Evolutionary conservation across 2,888 invertebrate species (phyloP), one percentile per base, ranked within the genome.

Genomic region (Hirtodrosophila trivittata): DNA sequence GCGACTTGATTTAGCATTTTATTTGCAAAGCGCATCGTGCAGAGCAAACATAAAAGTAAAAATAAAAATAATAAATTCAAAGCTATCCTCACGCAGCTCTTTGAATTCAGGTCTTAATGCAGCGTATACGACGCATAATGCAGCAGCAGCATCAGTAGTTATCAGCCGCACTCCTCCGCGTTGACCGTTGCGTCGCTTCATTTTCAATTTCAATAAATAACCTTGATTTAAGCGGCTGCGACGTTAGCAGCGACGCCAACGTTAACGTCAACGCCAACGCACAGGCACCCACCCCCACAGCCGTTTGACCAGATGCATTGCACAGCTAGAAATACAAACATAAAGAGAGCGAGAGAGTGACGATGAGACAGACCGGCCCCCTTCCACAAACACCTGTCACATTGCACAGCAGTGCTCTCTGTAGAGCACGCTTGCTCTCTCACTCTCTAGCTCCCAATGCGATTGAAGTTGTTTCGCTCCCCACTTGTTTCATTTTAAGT

Each of bases 151-250:
- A 28, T 25, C 51, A 46, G 39, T 10, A 26, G 52, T 43, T 38
- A 21, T 35, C 51, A 41, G 42, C 42, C 13, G 43, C 30, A 37
- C 42, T 54, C 38, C 38, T 30, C 42, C 52, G 54, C 52, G 21
- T 33, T 52, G 59, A 32, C 38, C 38, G 10, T 50, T 38, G 57
- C 66, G 46, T 47, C 54, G 82, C 75, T 83, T 86, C 86, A 83
- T 83, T 83, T 86, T 83, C 82, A 83, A 83, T 83, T 86, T 86
- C 86, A 83, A 83, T 83, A 83, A 88, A 87, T 88, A 87, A 87
- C 87, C 87, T 87, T 87, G 87, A 87, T 88, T 88, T 87, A 86
- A 84, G 80, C 80, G 67, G 43, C 82, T 63, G 68, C 82, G 75
- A 59, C 80, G 81, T 49, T 56, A 63, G 45, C 75, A 65, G 73